A percentile compares a stretch with the other conserved stretches of the same genome.
Evolutionary conservation across 2,113 vertebrate species (phyloP).

Genomic region (Notarius lentiginosus): DNA sequence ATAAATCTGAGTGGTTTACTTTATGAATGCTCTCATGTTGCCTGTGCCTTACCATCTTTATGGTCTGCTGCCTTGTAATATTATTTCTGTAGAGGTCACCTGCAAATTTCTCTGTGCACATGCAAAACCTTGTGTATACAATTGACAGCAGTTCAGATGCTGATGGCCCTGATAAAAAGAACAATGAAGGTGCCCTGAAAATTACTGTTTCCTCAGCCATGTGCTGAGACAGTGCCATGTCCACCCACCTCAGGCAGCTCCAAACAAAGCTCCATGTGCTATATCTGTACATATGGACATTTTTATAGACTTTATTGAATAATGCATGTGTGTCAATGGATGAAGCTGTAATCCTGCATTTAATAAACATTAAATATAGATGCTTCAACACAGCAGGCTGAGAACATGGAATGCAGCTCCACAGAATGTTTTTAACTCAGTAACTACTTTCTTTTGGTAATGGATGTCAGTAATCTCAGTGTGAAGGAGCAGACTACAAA

Average conservation of each 20-base stretch:
- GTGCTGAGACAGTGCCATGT: conserved; percentile 52
- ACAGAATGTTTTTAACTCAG: conserved; percentile 28
- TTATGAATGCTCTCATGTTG: background rate
- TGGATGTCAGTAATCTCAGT: too few species aligned
- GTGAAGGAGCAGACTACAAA: too few species aligned
- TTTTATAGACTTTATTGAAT: conserved; percentile 66
- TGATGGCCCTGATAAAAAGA: conserved; percentile 66
- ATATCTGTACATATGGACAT: conserved; percentile 55
- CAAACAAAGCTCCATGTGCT: conserved; percentile 48
- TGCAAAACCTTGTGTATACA: conserved; percentile 45
- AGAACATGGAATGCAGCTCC: background rate
- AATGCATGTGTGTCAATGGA: conserved; percentile 70
- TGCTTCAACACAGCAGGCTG: conserved; percentile 53
- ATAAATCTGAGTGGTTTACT: conserved; percentile 6
- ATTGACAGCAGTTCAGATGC: conserved; percentile 68
- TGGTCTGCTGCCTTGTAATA: conserved; percentile 38
- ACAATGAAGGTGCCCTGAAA: conserved; percentile 55
- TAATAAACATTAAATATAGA: conserved; percentile 68
- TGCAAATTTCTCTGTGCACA: conserved; percentile 20
- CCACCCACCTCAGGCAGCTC: conserved; percentile 58
- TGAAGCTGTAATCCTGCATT: conserved; percentile 66
- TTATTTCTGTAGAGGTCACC: conserved; percentile 35
- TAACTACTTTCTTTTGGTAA: background rate
- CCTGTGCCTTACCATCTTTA: conserved; percentile 14
- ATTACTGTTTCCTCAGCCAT: conserved; percentile 56